Evolutionary conservation across 1,140 invertebrate genomes (phyloP).

Genomic region (Drosophila erecta): DNA sequence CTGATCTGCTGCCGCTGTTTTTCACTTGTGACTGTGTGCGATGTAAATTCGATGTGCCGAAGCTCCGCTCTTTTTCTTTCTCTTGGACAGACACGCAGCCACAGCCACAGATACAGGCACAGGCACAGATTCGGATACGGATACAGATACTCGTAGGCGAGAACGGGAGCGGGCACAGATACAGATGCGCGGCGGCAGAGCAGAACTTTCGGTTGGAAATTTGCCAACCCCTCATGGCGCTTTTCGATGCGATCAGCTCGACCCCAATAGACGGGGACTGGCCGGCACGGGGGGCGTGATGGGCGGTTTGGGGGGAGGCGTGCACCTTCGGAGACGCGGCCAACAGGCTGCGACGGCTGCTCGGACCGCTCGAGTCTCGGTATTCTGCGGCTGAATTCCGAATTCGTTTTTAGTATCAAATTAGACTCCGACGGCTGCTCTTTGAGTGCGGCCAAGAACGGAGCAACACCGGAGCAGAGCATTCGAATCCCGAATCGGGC

Average conservation of each 20-base stretch:
- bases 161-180: not conserved
- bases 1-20: conserved; percentile 12
- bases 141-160: conserved; percentile 11
- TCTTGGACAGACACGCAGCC: conserved; percentile 9
- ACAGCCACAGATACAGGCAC: not conserved
- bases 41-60: conserved; percentile 54
- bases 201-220: conserved; percentile 74
- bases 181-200: conserved; percentile 23
- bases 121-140: not conserved
- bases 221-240: conserved; percentile 75
- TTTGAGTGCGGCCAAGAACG: conserved; percentile 55
- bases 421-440: conserved; percentile 78
- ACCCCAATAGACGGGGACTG: conserved; percentile 53
- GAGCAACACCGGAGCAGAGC: conserved; percentile 7
- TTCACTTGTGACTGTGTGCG: conserved; percentile 11
- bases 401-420: conserved; percentile 81
- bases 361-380: conserved; percentile 74
- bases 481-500: conserved; percentile 5
- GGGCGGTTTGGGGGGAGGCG: conserved; percentile 8
- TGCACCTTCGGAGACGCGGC: conserved; percentile 40
- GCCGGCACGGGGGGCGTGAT: conserved; percentile 4
- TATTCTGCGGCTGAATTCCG: conserved; percentile 60
- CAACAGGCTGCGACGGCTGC: conserved; percentile 79
- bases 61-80: conserved; percentile 64
- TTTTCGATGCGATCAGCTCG: conserved; percentile 73